phyloP scores from a whole-genome alignment of 2,888 invertebrate species.

The Loripinus fragilis region DNA sequence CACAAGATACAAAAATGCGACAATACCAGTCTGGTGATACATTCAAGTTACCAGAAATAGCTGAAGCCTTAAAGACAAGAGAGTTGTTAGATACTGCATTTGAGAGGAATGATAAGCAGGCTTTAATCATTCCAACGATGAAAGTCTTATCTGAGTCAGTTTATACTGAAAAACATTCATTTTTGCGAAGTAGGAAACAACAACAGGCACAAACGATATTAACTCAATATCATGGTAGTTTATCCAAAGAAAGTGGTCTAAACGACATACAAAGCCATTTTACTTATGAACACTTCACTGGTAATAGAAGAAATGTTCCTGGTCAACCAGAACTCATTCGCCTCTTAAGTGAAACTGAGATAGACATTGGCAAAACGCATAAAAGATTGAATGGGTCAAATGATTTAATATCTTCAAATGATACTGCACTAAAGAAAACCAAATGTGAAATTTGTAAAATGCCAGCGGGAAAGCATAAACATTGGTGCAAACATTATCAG shows the following conservation, averaged over 20 bases:
- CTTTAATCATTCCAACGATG: neutral
- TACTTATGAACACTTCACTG: conserved; percentile 42
- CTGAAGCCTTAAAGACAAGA: neutral
- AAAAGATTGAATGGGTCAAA: neutral
- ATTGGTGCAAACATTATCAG: neutral
- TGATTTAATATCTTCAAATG: neutral
- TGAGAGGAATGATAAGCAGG: neutral
- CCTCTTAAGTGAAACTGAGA: conserved; percentile 38
- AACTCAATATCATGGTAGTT: neutral
- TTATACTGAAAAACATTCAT: neutral
- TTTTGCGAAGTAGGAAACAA: neutral
- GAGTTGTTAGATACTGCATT: neutral
- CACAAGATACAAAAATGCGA: neutral
- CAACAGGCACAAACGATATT: too few relatives aligned
- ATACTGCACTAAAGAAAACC: neutral
- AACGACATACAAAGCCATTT: conserved; percentile 20
- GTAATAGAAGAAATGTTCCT: conserved; percentile 41
- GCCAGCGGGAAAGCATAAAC: neutral
- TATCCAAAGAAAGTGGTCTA: neutral
- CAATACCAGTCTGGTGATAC: neutral
- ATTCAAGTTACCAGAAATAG: neutral
- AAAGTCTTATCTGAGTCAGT: neutral
- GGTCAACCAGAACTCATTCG: conserved; percentile 48
- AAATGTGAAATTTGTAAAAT: neutral
- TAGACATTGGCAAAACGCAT: neutral